Evolutionary conservation across 2,113 vertebrate species (phyloP).

Genomic region (Indri indri): DNA sequence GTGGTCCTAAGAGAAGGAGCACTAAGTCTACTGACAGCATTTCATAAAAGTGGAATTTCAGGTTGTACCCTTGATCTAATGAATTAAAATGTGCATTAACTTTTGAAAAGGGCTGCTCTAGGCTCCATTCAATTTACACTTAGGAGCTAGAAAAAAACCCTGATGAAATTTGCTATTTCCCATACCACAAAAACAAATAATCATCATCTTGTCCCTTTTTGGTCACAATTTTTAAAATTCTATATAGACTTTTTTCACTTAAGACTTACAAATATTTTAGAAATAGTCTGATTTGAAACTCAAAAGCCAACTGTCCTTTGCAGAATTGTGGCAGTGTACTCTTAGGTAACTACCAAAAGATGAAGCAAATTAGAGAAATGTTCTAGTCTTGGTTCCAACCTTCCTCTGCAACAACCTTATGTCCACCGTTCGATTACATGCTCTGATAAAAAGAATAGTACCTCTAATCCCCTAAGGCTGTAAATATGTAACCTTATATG

Average conservation of each 20-base stretch:
- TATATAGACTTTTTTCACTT: background rate
- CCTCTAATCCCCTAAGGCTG: background rate
- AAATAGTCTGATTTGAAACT: constrained; percentile 7
- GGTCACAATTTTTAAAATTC: background rate
- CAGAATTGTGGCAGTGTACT: background rate
- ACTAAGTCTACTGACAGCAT: background rate
- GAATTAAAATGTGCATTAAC: background rate
- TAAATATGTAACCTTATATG: background rate
- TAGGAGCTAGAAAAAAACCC: background rate
- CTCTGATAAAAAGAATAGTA: background rate
- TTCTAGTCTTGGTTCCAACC: background rate
- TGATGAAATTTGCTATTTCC: constrained; percentile 18
- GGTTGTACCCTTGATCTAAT: background rate
- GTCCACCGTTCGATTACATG: background rate
- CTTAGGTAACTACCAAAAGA: background rate
- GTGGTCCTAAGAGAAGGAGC: background rate
- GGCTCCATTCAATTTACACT: background rate
- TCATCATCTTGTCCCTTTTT: background rate
- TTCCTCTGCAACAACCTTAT: background rate
- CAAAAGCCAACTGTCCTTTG: background rate
- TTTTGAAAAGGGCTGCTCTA: background rate
- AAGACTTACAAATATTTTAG: constrained; percentile 15
- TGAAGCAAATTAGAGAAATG: background rate
- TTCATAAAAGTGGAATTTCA: background rate
- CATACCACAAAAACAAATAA: background rate